Evolutionary conservation across 2,113 vertebrate genomes (phyloP).

Genomic region (Crotalus helleri): DNA sequence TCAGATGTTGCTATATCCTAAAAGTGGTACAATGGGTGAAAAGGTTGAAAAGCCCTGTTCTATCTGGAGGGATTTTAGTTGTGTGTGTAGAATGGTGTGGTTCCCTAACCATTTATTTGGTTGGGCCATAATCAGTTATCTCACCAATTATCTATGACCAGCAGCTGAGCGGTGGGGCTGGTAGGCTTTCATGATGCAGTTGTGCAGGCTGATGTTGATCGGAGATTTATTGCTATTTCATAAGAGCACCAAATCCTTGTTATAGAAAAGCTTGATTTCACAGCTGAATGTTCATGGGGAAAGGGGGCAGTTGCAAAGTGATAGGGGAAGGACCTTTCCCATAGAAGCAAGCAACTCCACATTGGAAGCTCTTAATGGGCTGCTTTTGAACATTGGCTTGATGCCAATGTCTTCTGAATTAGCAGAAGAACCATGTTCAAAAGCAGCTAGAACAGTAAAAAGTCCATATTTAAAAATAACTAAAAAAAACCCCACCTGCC

Average conservation of each 20-base stretch:
- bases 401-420: not conserved
- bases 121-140: not conserved
- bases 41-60: too few relatives aligned
- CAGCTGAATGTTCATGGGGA: not conserved
- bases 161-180: not conserved
- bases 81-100: not conserved
- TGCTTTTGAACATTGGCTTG: not conserved
- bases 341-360: not conserved
- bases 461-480: not conserved
- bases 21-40: too few relatives aligned
- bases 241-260: not conserved
- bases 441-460: not conserved
- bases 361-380: not conserved
- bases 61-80: not conserved
- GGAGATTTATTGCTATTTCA: not conserved
- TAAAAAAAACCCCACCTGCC: not conserved
- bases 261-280: not conserved
- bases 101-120: not conserved
- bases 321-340: not conserved
- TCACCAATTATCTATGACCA: not conserved
- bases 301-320: not conserved
- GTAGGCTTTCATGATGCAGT: not conserved
- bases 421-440: not conserved
- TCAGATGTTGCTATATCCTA: too few relatives aligned
- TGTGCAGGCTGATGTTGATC: not conserved